Conservation (phyloP, 2,113 vertebrate species). For the Nettapus auritus region DNA sequence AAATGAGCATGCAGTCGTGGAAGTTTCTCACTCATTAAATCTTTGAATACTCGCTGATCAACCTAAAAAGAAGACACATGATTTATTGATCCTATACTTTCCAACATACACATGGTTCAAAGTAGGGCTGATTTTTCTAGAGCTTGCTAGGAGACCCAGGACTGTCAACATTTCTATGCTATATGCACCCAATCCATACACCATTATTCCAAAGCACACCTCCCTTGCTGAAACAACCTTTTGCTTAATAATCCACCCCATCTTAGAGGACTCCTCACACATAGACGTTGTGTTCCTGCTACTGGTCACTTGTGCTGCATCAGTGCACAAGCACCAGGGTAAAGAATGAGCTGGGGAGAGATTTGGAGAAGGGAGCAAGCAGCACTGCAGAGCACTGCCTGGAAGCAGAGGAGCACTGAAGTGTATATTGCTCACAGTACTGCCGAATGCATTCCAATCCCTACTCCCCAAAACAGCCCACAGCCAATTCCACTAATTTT, state of each 20-base stretch:
- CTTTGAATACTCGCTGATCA: slow-evolving; percentile 96
- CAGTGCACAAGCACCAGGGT: neutral
- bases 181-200: neutral
- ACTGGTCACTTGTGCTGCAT: neutral
- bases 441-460: neutral
- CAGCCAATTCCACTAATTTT: fast-evolving
- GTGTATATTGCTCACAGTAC: neutral
- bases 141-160: neutral
- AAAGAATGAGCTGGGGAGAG: neutral
- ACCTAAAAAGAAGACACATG: slow-evolving; percentile 76
- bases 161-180: neutral
- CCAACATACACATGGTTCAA: neutral
- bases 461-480: fast-evolving
- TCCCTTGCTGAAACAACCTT: neutral
- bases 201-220: neutral
- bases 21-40: slow-evolving; percentile 95
- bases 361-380: neutral
- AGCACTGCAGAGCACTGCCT: neutral
- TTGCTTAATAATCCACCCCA: neutral
- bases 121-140: neutral
- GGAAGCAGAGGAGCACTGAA: neutral
- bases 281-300: neutral
- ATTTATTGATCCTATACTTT: neutral
- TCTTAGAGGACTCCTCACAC: neutral
- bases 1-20: slow-evolving; percentile 92